Conservation (phyloP, 2,797 vertebrate genomes). For the Dipus sagitta region DNA sequence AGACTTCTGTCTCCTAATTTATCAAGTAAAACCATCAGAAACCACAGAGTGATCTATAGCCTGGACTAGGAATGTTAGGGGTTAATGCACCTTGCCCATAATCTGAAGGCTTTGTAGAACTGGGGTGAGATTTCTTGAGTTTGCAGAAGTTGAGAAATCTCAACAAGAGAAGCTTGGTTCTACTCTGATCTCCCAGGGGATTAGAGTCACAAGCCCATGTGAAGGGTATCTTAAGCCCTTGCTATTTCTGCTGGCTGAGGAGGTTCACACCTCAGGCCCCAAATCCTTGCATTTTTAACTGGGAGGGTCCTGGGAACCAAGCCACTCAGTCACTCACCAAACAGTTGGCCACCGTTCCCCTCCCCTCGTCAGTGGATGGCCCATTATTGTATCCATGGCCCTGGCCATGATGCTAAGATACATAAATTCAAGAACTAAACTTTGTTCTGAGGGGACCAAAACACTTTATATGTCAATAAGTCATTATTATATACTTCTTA, state of each 20-base stretch:
- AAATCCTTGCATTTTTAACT: conserved; percentile 51
- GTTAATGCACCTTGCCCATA: conserved; percentile 22
- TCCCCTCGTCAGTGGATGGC: background rate
- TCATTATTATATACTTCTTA: background rate
- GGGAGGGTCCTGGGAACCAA: conserved; percentile 10
- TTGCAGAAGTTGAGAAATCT: conserved; percentile 70
- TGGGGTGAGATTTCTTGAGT: conserved; percentile 72
- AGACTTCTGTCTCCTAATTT: conserved; percentile 26
- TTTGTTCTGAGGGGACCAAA: background rate
- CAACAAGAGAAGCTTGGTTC: conserved; percentile 62
- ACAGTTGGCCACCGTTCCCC: background rate
- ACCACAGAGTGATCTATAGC: background rate
- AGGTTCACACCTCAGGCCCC: conserved; percentile 56
- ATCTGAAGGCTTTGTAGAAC: conserved; percentile 62
- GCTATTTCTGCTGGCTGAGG: conserved; percentile 34
- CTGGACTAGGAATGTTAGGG: background rate
- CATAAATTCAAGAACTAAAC: background rate
- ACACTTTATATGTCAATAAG: background rate
- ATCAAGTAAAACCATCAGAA: conserved; percentile 49
- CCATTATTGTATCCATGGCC: background rate
- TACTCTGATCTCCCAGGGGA: conserved; percentile 58
- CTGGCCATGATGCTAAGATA: conserved; percentile 33
- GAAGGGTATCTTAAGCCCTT: conserved; percentile 44
- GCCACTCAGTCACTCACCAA: background rate
- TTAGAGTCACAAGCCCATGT: conserved; percentile 51